Conservation (phyloP, 2,888 invertebrate species). For the Lasioglossum vierecki region DNA sequence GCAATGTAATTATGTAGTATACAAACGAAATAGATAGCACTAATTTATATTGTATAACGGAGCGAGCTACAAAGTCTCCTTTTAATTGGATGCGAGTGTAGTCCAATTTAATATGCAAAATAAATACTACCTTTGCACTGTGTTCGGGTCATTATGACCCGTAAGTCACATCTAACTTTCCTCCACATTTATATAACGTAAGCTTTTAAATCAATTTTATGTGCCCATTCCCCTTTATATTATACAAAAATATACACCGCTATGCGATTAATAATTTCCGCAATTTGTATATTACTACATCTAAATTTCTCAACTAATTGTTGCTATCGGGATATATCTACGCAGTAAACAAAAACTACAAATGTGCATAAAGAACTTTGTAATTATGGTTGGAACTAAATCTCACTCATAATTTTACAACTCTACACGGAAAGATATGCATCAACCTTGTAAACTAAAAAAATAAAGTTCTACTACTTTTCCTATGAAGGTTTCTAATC, state of each 20-base stretch:
- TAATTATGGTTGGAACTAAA: too few species aligned
- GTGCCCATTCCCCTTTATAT: neutral
- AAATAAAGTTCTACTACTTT: neutral
- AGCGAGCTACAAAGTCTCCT: neutral
- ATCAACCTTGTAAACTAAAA: neutral
- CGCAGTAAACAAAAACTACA: too few species aligned
- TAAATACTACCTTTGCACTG: neutral
- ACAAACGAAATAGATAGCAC: neutral
- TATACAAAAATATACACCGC: too few species aligned
- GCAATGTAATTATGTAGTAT: neutral
- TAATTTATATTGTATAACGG: neutral
- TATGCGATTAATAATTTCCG: too few species aligned
- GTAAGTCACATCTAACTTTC: neutral
- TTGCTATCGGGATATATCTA: neutral
- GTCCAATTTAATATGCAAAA: neutral
- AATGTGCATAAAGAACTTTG: too few species aligned
- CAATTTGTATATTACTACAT: too few species aligned
- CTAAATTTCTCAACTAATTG: neutral
- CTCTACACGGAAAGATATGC: neutral
- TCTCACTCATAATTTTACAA: neutral
- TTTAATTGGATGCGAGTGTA: neutral
- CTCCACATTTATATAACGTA: neutral
- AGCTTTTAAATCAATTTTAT: neutral
- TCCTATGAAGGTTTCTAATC: neutral
- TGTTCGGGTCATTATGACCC: neutral